Base-by-base conservation (phyloP, 2,113 vertebrate species). In the Sardina pilchardus region DNA sequence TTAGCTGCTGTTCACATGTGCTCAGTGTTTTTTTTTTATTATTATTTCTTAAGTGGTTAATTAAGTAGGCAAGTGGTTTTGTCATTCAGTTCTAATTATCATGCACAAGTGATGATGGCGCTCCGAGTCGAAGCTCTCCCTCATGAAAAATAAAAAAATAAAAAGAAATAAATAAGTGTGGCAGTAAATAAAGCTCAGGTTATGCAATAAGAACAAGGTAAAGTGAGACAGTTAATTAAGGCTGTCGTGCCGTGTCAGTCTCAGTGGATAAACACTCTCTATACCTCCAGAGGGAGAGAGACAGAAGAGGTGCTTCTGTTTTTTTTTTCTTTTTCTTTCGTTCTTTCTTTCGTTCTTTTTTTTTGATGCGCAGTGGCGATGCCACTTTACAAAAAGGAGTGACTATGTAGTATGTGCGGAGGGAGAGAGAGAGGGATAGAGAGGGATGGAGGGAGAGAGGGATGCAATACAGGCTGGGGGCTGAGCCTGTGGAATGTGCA, bases 231-330 rank as follows among this genome's bases (percentile, higher is more conserved):
- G 92, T 93, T 95, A 94, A 95, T 94, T 94, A 95, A 94, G 94
- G 93, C 92, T 91, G 93, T 91, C 91, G 90, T 90, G 26, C 56
- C 93, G 91, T 94, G 94, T 94, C 93, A 93, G 92, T 94, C 93
- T 94, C 93, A 91, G 90, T 94, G 93, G 93, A 95, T 95, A 94
- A 95, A 94, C 94, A 95, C 92, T 93, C 94, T 92, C 92, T 92
- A 93, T 92, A 93, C 92, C 92, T 93, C 92, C 91, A 91, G 91
- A 94, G 93, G 93, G 91, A 93, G 92, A 94, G 89, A 91, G 92
- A 90, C 8, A 30, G 63, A 34, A 36, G 30, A 17, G 30, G 30
- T 36, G 67, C 5, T 21, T 19, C 53, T 56, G 4, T 56, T 56
- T 56, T 50, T 50, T 50, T 16, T 47, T 47, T 47, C 7, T 53